Evolutionary conservation across 2,888 invertebrate genomes (phyloP).

Genomic region (Hololepta plana): DNA sequence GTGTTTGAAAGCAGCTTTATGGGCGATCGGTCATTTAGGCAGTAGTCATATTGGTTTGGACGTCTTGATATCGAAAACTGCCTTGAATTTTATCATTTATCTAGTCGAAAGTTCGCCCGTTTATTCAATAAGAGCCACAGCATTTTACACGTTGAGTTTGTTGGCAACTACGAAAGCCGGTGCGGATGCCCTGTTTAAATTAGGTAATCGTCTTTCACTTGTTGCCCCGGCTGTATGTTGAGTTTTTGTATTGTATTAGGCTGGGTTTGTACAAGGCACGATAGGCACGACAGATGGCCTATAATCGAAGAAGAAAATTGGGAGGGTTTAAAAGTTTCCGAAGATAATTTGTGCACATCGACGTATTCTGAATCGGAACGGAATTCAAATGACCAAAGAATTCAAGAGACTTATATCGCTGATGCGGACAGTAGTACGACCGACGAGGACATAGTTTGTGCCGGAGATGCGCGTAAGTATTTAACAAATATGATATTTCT

Average conservation of each 20-base stretch:
- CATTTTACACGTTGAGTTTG: constrained; percentile 74
- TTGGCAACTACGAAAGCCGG: constrained; percentile 72
- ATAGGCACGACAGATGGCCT: constrained; percentile 59
- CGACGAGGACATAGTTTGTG: constrained; percentile 13
- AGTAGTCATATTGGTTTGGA: constrained; percentile 60
- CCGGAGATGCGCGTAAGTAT: constrained; percentile 9
- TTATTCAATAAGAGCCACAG: constrained; percentile 77
- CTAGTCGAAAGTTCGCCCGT: constrained; percentile 67
- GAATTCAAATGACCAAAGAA: constrained; percentile 14
- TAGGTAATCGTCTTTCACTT: constrained; percentile 31
- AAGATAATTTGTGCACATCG: constrained; percentile 13
- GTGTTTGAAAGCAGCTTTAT: constrained; percentile 72
- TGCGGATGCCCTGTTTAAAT: constrained; percentile 55
- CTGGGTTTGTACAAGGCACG: constrained; percentile 60
- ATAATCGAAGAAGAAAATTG: constrained; percentile 49
- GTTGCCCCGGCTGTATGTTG: constrained; percentile 1
- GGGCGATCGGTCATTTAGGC: constrained; percentile 75
- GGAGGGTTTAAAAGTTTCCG: constrained; percentile 26
- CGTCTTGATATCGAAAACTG: constrained; percentile 38
- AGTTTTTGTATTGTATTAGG: too few relatives aligned
- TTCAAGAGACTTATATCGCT: constrained; percentile 11
- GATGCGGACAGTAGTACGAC: constrained; percentile 14
- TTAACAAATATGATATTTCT: too few relatives aligned
- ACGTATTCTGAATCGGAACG: constrained; percentile 15
- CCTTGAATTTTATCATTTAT: constrained; percentile 33